Percentiles rank a stretch among this genome's conserved stretches.
These are phyloP conservation scores for Bombus turneri DNA, from an alignment of 1,140 invertebrate species.

Conservation along the genomic window DNA sequence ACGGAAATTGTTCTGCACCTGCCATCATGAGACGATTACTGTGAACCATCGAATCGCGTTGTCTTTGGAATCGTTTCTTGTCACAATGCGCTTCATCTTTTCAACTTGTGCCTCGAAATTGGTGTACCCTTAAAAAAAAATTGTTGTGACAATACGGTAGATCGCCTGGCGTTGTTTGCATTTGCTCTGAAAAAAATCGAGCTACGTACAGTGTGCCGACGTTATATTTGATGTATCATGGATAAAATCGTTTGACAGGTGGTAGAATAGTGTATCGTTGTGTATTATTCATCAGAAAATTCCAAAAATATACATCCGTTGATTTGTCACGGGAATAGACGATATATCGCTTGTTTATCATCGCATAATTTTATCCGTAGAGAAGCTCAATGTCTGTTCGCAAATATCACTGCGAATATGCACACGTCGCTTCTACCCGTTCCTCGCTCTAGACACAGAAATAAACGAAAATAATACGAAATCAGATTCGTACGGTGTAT, in stretches of 20 bases:
- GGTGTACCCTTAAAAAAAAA: neutral
- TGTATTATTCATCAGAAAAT: neutral
- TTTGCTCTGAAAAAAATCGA: neutral
- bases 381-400: conserved; percentile 14
- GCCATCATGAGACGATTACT: conserved; percentile 43
- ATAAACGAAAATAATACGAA: neutral
- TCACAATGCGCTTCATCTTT: neutral
- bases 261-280: neutral
- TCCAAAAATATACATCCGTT: neutral
- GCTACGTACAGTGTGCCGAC: neutral
- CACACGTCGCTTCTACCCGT: conserved; percentile 13
- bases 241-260: neutral
- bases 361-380: conserved; percentile 25
- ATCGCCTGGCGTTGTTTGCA: neutral
- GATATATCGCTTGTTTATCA: conserved; percentile 21
- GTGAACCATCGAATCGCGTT: conserved; percentile 3
- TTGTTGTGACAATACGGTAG: neutral
- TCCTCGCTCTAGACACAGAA: neutral
- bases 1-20: conserved; percentile 44
- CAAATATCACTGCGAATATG: conserved; percentile 28
- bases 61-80: neutral
- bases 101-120: neutral
- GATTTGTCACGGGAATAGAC: neutral
- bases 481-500: neutral
- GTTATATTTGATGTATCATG: neutral